Evolutionary conservation across 2,888 invertebrate species (phyloP).

Genomic region (Lasioglossum leucozonium): DNA sequence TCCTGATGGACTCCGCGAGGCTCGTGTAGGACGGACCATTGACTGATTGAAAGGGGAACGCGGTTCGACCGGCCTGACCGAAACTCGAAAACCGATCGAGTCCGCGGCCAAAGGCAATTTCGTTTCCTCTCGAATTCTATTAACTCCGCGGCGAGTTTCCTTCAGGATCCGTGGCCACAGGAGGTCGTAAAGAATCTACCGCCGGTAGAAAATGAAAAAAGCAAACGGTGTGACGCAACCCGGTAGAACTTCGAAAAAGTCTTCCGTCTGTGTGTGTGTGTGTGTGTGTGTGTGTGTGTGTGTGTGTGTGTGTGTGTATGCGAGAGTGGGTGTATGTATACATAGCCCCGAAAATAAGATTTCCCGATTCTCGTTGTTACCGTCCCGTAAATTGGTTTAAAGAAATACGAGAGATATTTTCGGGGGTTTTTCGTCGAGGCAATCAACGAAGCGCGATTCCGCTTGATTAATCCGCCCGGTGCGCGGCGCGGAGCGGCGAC

Average conservation of each 20-base stretch:
- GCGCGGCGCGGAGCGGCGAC: not conserved
- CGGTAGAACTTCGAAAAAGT: not conserved
- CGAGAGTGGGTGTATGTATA: too few species aligned
- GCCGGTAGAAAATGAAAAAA: constrained; percentile 1
- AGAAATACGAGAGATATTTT: not conserved
- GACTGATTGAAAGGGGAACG: not conserved
- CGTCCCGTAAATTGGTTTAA: not conserved
- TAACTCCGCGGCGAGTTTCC: constrained; percentile 11
- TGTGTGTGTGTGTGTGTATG: not conserved
- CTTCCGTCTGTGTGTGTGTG: not conserved
- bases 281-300: not conserved
- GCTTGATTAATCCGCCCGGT: not conserved
- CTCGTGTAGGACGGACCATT: not conserved
- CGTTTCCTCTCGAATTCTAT: constrained; percentile 31
- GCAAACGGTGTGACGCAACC: not conserved
- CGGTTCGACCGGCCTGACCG: constrained; percentile 17
- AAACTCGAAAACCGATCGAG: constrained; percentile 39
- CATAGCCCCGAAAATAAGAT: not conserved
- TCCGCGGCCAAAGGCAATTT: constrained; percentile 39
- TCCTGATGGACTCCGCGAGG: not conserved
- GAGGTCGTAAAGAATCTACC: not conserved
- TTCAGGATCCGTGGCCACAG: not conserved
- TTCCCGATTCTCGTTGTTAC: not conserved
- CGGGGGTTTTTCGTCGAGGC: not conserved
- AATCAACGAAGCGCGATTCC: not conserved